Base-by-base conservation (phyloP, 2,797 vertebrate species). In the Anguilla obscura region DNA sequence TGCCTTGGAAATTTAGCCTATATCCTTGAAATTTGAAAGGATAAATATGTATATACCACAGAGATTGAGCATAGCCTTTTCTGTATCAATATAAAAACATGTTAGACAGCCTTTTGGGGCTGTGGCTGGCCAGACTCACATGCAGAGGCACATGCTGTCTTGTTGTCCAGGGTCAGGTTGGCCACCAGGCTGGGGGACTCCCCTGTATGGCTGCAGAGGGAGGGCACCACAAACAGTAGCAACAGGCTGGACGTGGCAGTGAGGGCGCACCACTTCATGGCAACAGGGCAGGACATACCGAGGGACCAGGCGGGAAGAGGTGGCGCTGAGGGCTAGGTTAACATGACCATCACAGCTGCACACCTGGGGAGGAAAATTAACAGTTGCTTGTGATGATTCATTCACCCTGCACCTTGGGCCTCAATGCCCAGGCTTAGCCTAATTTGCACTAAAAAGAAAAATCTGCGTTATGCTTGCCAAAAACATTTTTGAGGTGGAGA, bases 121-220 rank as follows among this genome's bases (percentile, higher is more conserved):
- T 0, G 24, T n/a, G n/a, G 8, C 24, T 14, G 36, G 27, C 50
- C 60, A 76, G 66, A 93, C 92, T 93, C 63, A 90, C 92, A 90
- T n/a, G 3, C 10, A 79, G 2, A 0, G 56, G 36, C 1, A 56
- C 87, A 87, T 45, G 71, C 50, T 5, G 63, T 30, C 71, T 30
- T 3, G 14, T 85, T 85, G 8, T 48, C 45, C 3, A 86, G 18
- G 5, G 54, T 33, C 52, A 2, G 24, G 27, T 0, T 33, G 87
- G 45, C 1, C 14, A 60, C 9, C 8, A 33, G 21, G 8, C 7
- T 36, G 30, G 60, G 1, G 8, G 9, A 5, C 18, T 40, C 76
- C 45, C 18, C 48, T 3, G 10, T 27, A 52, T 85, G 54, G 30
- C 79, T 66, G n/a, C 52, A 40, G 27, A 79, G 40, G 45, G 71